Conservation (phyloP, 2,888 invertebrate species). For the Agonopterix heracliana region DNA sequence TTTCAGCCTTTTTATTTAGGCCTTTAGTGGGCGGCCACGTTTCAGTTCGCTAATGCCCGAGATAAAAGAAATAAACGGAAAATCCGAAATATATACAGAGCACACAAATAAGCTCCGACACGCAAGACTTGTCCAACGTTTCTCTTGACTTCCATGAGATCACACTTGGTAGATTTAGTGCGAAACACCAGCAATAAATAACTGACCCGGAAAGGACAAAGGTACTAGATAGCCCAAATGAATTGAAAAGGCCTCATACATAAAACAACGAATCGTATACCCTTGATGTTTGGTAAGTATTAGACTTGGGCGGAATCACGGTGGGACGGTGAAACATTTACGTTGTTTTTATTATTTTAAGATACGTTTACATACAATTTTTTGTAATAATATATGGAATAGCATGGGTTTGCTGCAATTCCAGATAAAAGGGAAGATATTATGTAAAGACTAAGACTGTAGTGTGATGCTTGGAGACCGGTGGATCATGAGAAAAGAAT, state of each 20-base stretch:
- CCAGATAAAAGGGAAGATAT: too few relatives aligned
- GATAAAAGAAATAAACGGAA: too few relatives aligned
- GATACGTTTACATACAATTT: not conserved
- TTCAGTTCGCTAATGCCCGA: too few relatives aligned
- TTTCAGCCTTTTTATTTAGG: too few relatives aligned
- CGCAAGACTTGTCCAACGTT: not conserved
- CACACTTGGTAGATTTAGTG: slow-evolving; percentile 23
- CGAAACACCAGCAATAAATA: slow-evolving; percentile 68
- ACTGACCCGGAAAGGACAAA: slow-evolving; percentile 72
- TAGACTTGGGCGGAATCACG: slow-evolving; percentile 42
- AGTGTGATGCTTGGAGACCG: too few relatives aligned
- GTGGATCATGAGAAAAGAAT: too few relatives aligned
- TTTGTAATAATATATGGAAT: not conserved
- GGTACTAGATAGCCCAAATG: slow-evolving; percentile 67
- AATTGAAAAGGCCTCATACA: slow-evolving; percentile 73
- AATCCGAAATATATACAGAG: too few relatives aligned
- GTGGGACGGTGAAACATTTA: slow-evolving; percentile 39
- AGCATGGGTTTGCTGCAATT: too few relatives aligned
- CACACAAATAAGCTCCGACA: not conserved
- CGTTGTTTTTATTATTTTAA: slow-evolving; percentile 23
- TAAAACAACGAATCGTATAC: slow-evolving; percentile 51
- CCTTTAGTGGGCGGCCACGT: too few relatives aligned
- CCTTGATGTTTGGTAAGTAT: slow-evolving; percentile 42
- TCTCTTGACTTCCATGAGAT: slow-evolving; percentile 1
- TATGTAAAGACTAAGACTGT: too few relatives aligned